These are phyloP conservation scores for Oceanodroma leucorhoa DNA, from an alignment of 2,797 vertebrate genomes.

Conservation along the genomic window DNA sequence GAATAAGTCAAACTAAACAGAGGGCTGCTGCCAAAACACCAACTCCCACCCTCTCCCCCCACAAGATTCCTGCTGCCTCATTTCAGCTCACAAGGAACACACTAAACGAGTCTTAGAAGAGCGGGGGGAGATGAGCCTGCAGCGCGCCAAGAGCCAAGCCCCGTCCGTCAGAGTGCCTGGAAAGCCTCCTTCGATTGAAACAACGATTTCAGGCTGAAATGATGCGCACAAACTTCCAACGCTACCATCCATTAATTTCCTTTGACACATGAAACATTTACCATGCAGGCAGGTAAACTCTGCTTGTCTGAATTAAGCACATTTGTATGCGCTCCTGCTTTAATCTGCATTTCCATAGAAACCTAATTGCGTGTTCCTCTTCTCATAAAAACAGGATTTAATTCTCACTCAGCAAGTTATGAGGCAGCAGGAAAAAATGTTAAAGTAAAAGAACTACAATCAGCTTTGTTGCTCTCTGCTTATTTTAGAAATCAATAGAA, in stretches of 20 bases:
- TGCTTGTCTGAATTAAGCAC: background rate
- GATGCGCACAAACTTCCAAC: background rate
- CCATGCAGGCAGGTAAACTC: background rate
- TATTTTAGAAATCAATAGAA: conserved; percentile 17
- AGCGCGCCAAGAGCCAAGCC: background rate
- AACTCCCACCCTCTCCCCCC: too few species aligned
- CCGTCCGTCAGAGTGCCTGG: fast-evolving
- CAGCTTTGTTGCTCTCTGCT: background rate
- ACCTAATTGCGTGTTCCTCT: background rate
- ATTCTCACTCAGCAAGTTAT: conserved; percentile 41
- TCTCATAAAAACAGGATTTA: conserved; percentile 28
- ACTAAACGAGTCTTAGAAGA: fast-evolving
- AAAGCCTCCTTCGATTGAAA: background rate
- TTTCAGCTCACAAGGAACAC: background rate
- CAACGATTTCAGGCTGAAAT: background rate
- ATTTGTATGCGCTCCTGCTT: background rate
- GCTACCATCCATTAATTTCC: background rate
- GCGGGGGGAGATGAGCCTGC: background rate
- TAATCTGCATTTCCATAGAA: background rate
- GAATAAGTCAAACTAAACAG: background rate
- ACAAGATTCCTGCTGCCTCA: background rate
- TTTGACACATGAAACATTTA: background rate
- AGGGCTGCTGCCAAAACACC: background rate
- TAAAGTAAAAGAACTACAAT: background rate
- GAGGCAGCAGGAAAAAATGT: background rate